Base-by-base conservation (phyloP, 37 sponge, comb jelly and placozoan species). In the Theonella swinhoei region DNA sequence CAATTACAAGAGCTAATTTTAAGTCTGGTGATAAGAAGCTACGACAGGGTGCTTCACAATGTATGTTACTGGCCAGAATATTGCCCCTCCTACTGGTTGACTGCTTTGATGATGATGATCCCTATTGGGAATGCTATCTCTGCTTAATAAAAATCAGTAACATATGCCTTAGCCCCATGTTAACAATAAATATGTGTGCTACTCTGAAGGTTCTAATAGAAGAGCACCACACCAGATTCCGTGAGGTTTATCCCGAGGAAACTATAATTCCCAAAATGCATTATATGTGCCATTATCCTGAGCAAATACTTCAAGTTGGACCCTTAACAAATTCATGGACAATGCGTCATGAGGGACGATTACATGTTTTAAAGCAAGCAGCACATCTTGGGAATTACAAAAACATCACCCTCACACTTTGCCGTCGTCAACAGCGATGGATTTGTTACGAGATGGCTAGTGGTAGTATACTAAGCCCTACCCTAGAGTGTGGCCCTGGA, bases 1-100 rank as follows among this genome's bases (percentile, higher is more conserved):
- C 68, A 26, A 74, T 87, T 19, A 7, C 25, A 33, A 17, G 20
- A 35, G 19, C 62, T 19, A 60, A 19, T 39, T 36, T 72, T 5
- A 61, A 28, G 42, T 17, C 24, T 22, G n/a, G n/a, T 38, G 80
- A 80, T n/a, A n/a, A n/a, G n/a, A n/a, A n/a, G n/a, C n/a, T n/a
- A n/a, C 60, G 67, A 39, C 47, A 36, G 39, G 39, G 66, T 39
- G 85, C 85, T 28, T 65, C 77, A 36, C 76, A 84, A 29, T 40
- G 32, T 9, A 42, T 63, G 20, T 25, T 66, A 14, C 77, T 84
- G 28, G 29, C 35, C 3, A 33, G 70, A 67, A 75, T 67, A 68
- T 70, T 86, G 4, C 87, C 87, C 59, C 40, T 86, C 17, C 65
- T 86, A 17, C 23, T 86, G 4, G 87, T 72, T 60, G 87, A 86